phyloP scores from a whole-genome alignment of 2,113 vertebrate genomes.

The Daubentonia madagascariensis region DNA sequence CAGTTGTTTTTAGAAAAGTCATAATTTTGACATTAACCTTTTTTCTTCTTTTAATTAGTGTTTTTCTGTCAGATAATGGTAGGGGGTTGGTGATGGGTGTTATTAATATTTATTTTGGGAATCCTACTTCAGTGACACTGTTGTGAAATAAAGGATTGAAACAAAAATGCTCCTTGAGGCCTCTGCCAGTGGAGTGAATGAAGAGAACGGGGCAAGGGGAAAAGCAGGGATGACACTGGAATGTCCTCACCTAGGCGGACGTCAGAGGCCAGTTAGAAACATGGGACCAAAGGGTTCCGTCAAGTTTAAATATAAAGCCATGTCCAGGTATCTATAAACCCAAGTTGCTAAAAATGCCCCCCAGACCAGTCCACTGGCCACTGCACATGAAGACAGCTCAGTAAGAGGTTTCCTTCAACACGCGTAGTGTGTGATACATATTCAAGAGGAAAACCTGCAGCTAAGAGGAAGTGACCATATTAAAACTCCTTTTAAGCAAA shows the following conservation, averaged over 20 bases:
- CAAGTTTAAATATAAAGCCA: constrained; percentile 12
- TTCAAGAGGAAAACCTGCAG: background rate
- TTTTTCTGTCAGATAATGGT: constrained; percentile 22
- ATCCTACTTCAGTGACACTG: background rate
- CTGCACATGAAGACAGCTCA: background rate
- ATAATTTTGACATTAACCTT: constrained; percentile 45
- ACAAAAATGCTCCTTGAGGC: background rate
- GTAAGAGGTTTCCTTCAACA: background rate
- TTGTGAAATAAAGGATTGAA: background rate
- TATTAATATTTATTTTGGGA: constrained; percentile 34
- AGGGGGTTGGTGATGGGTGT: background rate
- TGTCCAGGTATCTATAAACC: background rate
- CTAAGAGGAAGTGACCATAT: background rate
- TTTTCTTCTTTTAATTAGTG: constrained; percentile 47
- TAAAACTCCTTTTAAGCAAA: background rate
- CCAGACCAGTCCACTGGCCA: background rate
- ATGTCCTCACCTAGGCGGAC: background rate
- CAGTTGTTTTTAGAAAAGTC: constrained; percentile 1
- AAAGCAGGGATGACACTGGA: no score
- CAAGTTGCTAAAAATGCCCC: background rate
- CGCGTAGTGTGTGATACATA: fast-evolving
- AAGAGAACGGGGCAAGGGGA: background rate
- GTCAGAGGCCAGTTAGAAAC: background rate
- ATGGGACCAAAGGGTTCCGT: background rate
- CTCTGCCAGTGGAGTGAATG: background rate